A percentile compares a stretch with the other conserved stretches of the same genome.
Evolutionary conservation across 2,113 vertebrate genomes (phyloP).

Genomic region (Calidris pugnax): DNA sequence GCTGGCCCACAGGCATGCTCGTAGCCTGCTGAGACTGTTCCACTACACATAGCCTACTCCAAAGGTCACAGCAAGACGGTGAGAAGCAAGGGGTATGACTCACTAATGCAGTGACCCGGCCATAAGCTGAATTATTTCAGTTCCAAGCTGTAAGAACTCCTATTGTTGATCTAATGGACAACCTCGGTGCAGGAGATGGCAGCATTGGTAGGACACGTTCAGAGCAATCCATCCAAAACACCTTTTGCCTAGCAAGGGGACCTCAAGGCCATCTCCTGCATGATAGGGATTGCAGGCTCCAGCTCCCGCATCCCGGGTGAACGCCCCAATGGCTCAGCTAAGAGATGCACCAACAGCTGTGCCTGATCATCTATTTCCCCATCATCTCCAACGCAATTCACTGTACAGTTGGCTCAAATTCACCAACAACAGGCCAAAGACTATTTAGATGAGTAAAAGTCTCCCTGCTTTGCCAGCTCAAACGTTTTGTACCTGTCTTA

Average conservation of each 20-base stretch:
- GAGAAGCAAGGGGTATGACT: neutral
- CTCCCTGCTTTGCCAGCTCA: neutral
- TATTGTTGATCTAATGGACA: neutral
- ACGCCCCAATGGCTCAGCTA: neutral
- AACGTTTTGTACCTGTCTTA: neutral
- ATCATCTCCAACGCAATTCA: neutral
- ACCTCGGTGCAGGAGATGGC: neutral
- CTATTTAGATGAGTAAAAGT: neutral
- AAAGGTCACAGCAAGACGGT: neutral
- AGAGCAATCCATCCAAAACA: neutral
- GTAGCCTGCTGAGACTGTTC: neutral
- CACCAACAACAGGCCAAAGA: neutral
- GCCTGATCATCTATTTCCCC: neutral
- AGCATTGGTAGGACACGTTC: accelerated
- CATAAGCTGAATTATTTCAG: neutral
- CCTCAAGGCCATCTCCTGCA: neutral
- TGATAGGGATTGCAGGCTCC: neutral
- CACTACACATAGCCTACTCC: neutral
- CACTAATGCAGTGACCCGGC: neutral
- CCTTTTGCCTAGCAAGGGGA: accelerated
- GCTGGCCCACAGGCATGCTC: neutral
- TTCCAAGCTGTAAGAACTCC: neutral
- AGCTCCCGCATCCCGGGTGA: accelerated
- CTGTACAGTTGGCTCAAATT: neutral
- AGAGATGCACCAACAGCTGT: neutral